Percentiles rank a stretch among this genome's conserved stretches.
Conservation (phyloP, 2,888 invertebrate genomes). For the Xestia rhomboidea region DNA sequence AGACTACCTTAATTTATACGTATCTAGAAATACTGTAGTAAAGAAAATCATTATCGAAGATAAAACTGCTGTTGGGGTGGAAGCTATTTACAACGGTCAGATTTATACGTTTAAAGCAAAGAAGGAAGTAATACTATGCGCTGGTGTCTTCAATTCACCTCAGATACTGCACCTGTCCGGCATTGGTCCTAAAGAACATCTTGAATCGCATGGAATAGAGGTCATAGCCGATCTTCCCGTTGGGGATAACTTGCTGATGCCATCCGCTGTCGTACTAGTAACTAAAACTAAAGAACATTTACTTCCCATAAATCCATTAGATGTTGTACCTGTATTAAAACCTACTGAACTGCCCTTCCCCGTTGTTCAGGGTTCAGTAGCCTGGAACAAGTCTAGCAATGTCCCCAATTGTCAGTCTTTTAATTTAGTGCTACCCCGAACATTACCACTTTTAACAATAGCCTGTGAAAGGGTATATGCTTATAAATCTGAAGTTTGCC, state of each 20-base stretch:
- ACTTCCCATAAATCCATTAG: fast-evolving
- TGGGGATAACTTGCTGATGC: conserved; percentile 48
- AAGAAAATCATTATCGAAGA: conserved; percentile 49
- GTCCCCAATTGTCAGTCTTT: conserved; percentile 26
- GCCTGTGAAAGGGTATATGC: conserved; percentile 26
- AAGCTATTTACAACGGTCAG: conserved; percentile 17
- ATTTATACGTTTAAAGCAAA: conserved; percentile 50
- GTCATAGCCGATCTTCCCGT: conserved; percentile 54
- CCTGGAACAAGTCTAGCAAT: conserved; percentile 30
- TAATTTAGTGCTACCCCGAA: conserved; percentile 49
- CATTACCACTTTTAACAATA: conserved; percentile 40
- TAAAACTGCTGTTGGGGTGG: conserved; percentile 48
- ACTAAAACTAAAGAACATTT: conserved; percentile 25
- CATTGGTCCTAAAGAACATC: conserved; percentile 53
- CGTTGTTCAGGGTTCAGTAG: conserved; percentile 46
- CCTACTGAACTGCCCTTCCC: conserved; percentile 51
- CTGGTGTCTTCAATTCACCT: conserved; percentile 55
- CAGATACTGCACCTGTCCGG: conserved; percentile 58
- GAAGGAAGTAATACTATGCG: conserved; percentile 57
- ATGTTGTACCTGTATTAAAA: background rate
- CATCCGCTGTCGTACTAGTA: conserved; percentile 8
- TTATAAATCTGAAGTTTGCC: conserved; percentile 42
- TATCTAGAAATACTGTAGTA: conserved; percentile 51
- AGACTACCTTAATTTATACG: conserved; percentile 47
- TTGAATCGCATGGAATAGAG: conserved; percentile 43